Percentiles rank a stretch among this genome's conserved stretches.
Conservation (phyloP, 2,797 vertebrate genomes). For the Erpetoichthys calabaricus region DNA sequence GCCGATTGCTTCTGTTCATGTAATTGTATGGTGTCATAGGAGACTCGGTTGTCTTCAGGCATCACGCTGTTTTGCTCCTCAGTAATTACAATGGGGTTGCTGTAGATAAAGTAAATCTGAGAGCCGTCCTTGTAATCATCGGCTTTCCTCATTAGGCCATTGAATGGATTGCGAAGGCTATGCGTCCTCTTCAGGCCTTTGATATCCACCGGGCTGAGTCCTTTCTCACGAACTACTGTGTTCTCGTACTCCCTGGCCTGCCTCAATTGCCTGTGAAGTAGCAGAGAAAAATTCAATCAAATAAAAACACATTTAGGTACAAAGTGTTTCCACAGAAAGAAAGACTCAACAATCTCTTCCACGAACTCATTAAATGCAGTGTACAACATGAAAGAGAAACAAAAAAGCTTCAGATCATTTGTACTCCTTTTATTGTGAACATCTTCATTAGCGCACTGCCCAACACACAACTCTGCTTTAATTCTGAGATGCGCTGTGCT, state of each 20-base stretch:
- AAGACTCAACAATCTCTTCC: constrained; percentile 2
- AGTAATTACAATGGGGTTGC: constrained; percentile 43
- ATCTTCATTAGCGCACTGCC: too few species aligned
- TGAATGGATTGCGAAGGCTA: constrained; percentile 40
- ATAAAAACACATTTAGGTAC: background rate
- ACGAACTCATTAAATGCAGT: background rate
- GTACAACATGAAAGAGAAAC: too few species aligned
- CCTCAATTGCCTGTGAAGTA: constrained; percentile 32
- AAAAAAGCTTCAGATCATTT: too few species aligned
- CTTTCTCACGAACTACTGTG: constrained; percentile 23
- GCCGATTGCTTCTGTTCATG: background rate
- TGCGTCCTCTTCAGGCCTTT: constrained; percentile 35
- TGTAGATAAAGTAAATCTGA: constrained; percentile 55
- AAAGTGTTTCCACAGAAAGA: background rate
- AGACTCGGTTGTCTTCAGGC: background rate
- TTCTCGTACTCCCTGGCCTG: constrained; percentile 41
- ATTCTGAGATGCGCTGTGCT: too few species aligned
- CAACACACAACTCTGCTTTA: too few species aligned
- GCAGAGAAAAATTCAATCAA: constrained; percentile 9
- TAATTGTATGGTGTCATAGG: constrained; percentile 3
- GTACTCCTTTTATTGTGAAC: too few species aligned
- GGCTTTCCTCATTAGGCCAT: constrained; percentile 30
- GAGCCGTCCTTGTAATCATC: constrained; percentile 32
- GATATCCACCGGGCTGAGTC: constrained; percentile 24
- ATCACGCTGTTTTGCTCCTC: constrained; percentile 27